Evolutionary conservation across 2,113 vertebrate species (phyloP), one percentile per base, ranked within the genome.

Genomic region (Apodemus speciosus): DNA sequence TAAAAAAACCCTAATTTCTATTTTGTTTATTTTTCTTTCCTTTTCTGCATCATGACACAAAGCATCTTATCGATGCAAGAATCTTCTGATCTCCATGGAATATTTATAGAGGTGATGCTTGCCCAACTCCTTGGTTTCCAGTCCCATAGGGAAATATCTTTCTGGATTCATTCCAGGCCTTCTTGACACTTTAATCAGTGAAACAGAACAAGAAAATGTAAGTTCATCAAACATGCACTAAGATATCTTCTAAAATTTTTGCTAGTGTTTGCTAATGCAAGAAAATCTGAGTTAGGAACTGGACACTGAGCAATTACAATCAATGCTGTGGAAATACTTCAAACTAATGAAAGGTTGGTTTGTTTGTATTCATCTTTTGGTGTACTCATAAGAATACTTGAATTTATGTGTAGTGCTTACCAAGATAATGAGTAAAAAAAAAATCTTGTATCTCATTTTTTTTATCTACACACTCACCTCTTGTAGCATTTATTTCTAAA

Each of bases 101-200:
- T 56, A 43, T 16, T 10, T 89, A 18, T 30, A 51, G 9, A 94
- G 89, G 13, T 35, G 69, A 32, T 60, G 38, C 53, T 85, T 51
- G 66, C 77, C 66, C 73, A 89, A 4, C 32, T 49, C 40, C 85
- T 13, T 73, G 40, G 16, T 46, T 91, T 46, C 11, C 10, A 3
- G 85, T 4, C 87, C 32, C 87, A 56, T 5, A 56, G 92, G 92
- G 60, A 64, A 84, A 90, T 91, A 77, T 95, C 84, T 95, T 71
- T 89, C 20, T 92, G 92, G 93, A 87, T 30, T 32, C 27, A 46
- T 30, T 9, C 16, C 49, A 95, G 10, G 15, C 35, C 30, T 76
- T 38, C 64, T 92, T 88, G 60, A 90, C 85, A 72, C 16, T 88
- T 71, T 53, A 85, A 58, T 56, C 62, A 92, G 90, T 89, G 38